Evolutionary conservation across 2,113 vertebrate species (phyloP).

Genomic region (Acrocephalus kingi): DNA sequence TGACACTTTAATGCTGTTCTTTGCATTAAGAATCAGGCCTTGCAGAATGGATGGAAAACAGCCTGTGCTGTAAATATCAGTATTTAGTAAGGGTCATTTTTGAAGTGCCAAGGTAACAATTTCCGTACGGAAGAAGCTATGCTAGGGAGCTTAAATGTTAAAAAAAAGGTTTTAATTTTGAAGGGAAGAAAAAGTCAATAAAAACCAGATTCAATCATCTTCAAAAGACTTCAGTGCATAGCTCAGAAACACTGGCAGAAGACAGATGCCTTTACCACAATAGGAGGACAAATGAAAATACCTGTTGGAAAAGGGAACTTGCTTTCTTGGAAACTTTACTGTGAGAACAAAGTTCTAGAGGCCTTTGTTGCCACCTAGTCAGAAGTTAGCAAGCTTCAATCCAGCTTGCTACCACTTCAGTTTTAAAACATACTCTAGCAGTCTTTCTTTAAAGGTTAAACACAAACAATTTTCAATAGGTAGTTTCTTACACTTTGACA

Average conservation of each 20-base stretch:
- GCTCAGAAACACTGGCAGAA: background rate
- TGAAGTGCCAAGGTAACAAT: background rate
- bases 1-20: background rate
- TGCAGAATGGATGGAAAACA: background rate
- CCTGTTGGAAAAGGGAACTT: background rate
- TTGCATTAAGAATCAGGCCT: background rate
- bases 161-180: background rate
- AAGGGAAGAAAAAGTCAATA: background rate
- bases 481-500: background rate
- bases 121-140: background rate
- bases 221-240: background rate
- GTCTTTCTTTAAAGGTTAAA: background rate
- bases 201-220: background rate
- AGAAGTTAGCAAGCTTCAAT: background rate
- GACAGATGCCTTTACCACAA: background rate
- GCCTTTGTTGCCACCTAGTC: background rate
- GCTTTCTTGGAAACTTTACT: background rate
- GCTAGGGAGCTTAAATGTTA: background rate
- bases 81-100: background rate
- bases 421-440: background rate
- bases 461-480: accelerated
- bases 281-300: background rate
- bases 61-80: background rate
- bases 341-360: background rate
- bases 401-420: background rate